phyloP scores from a whole-genome alignment of 2,888 invertebrate species.

The Stramonita haemastoma region DNA sequence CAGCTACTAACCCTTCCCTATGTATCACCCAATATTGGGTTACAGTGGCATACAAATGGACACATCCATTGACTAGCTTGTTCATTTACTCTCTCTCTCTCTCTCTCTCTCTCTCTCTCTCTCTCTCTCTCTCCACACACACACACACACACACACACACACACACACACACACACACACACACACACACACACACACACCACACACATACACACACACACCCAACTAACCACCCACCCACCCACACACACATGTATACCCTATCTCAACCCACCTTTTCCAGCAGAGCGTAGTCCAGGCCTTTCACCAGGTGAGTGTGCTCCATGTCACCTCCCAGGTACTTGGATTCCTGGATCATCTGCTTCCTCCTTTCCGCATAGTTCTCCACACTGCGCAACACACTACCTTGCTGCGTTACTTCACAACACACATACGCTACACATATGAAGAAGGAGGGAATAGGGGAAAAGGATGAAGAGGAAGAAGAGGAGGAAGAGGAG shows the following conservation, averaged over 20 bases:
- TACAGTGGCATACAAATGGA: too few relatives aligned
- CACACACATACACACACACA: too few relatives aligned
- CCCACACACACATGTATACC: too few relatives aligned
- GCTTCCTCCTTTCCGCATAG: slow-evolving; percentile 91
- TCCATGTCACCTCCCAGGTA: slow-evolving; percentile 99
- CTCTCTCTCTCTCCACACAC: too few relatives aligned
- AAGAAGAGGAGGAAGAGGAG: neutral
- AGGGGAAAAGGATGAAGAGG: neutral
- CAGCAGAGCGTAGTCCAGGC: slow-evolving; percentile 92
- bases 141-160: neutral
- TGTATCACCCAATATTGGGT: too few relatives aligned
- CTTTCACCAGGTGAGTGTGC: slow-evolving; percentile 99
- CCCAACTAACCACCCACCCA: too few relatives aligned
- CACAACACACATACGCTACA: neutral
- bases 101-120: too few relatives aligned
- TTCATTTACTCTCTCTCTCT: too few relatives aligned
- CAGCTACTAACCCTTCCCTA: too few relatives aligned
- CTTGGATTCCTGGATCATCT: slow-evolving; percentile 98
- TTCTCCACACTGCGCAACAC: slow-evolving; percentile 67
- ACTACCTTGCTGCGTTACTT: neutral
- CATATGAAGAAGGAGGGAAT: neutral
- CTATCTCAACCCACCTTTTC: slow-evolving; percentile 86
- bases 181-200: too few relatives aligned
- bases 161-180: slow-evolving; percentile 33
- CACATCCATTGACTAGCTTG: too few relatives aligned